A percentile compares a stretch with the other conserved stretches of the same genome.
phyloP scores from a whole-genome alignment of 2,113 vertebrate species.

The Leptobrachium ailaonicum region DNA sequence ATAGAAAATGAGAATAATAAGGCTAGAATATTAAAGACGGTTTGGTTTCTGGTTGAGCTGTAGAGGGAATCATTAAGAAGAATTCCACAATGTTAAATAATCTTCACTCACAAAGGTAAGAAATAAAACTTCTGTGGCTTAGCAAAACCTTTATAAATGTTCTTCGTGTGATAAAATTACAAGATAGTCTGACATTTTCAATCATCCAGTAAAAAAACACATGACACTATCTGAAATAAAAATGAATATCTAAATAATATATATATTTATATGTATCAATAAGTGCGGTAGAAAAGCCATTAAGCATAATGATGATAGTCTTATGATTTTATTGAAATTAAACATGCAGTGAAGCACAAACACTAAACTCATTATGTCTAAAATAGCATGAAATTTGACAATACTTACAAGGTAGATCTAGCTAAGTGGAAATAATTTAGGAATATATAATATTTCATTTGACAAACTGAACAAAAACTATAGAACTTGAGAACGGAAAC shows the following conservation, averaged over 20 bases:
- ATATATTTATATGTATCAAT: conserved; percentile 1
- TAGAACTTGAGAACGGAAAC: no score
- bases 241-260: conserved; percentile 18
- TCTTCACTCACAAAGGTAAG: conserved; percentile 18
- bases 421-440: not conserved
- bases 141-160: conserved; percentile 36
- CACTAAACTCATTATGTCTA: conserved; percentile 11
- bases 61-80: conserved; percentile 56
- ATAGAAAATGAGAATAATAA: conserved; percentile 76
- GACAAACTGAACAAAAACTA: no score
- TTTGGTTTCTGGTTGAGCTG: conserved; percentile 55
- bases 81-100: conserved; percentile 39
- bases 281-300: not conserved
- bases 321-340: conserved; percentile 25
- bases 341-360: conserved; percentile 1
- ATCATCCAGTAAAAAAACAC: conserved; percentile 45
- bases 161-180: conserved; percentile 57
- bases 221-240: conserved; percentile 52
- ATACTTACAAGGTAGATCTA: not conserved
- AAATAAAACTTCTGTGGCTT: not conserved
- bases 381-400: conserved; percentile 11
- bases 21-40: conserved; percentile 67
- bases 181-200: conserved; percentile 45
- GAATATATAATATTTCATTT: no score
- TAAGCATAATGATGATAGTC: conserved; percentile 10